Conservation (phyloP, 2,113 vertebrate species). For the Chitala chitala region DNA sequence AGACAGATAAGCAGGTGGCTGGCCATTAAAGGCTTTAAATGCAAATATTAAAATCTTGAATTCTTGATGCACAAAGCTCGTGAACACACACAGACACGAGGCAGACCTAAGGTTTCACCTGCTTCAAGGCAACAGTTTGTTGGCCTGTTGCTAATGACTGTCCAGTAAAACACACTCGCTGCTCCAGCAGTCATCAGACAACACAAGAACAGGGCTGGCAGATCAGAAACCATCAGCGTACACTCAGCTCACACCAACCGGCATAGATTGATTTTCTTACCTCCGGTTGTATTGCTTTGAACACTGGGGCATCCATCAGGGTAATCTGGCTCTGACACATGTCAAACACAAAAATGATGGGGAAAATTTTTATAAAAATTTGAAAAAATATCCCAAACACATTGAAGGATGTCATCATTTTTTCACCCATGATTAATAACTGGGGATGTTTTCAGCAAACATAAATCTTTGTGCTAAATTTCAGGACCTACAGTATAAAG, state of each 20-base stretch:
- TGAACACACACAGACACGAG: too few relatives aligned
- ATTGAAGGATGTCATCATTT: neutral
- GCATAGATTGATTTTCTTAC: slow-evolving; percentile 44
- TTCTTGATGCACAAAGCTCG: too few relatives aligned
- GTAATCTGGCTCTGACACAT: slow-evolving; percentile 76
- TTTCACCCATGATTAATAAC: neutral
- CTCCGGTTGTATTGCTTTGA: slow-evolving; percentile 81
- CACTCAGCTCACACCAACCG: neutral
- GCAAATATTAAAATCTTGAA: too few relatives aligned
- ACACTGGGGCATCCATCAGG: slow-evolving; percentile 74
- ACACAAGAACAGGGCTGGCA: too few relatives aligned
- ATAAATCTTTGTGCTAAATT: neutral
- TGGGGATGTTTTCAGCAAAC: neutral
- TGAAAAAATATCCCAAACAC: too few relatives aligned
- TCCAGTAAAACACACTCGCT: too few relatives aligned
- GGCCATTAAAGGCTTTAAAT: too few relatives aligned
- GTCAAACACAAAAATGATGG: neutral
- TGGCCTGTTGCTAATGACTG: too few relatives aligned
- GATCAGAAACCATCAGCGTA: neutral
- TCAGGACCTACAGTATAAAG: neutral
- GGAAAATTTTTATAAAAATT: neutral
- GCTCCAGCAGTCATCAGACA: too few relatives aligned
- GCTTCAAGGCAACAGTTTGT: too few relatives aligned
- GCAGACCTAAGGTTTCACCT: too few relatives aligned
- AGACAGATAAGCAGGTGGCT: too few relatives aligned